Evolutionary conservation across 2,797 vertebrate genomes (phyloP), one percentile per base, ranked within the genome.

Genomic region (Alosa sapidissima): DNA sequence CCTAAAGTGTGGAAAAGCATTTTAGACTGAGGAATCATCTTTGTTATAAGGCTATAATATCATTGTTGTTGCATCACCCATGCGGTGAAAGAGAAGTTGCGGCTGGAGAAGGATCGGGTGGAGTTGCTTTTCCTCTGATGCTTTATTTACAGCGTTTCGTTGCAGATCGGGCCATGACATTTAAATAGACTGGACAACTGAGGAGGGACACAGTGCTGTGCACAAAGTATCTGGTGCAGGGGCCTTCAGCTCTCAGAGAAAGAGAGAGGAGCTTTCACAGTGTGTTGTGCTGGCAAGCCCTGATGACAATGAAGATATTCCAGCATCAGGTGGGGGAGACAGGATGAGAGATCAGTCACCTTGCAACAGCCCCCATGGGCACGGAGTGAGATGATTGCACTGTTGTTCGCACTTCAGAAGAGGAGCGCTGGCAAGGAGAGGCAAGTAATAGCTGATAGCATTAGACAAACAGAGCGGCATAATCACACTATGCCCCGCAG

Each of bases 401-500:
- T 75, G 68, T 36, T 75, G 68, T 75, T 75, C 3, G 68, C 68
- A 45, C 68, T 75, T 41, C 4, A 45, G 33, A 75, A 19, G 14
- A 75, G 36, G 5, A 45, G 68, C 5, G 13, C 14, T 21, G 54
- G 36, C 13, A 10, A 62, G n/a, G 85, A 11, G 24, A 68, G 62
- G 19, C 11, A 36, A 88, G 89, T 88, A 89, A 91, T 90, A 90
- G 89, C 58, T 1, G 78, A 90, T 85, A 45, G 78, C 84, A 87
- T 82, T 88, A 88, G 72, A 92, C 91, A 92, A 93, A 92, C 90
- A 88, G 81, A 65, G 88, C 41, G 49, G 55, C 90, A 90, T 93
- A 89, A 92, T 91, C 88, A 86, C 86, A 85, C 58, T 55, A 81
- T 65, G 82, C 88, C 86, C 82, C 83, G 87, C 88, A 89, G 86